These are phyloP conservation scores for Minunthozetes semirufus DNA, from an alignment of 2,888 invertebrate species.

Conservation along the genomic window DNA sequence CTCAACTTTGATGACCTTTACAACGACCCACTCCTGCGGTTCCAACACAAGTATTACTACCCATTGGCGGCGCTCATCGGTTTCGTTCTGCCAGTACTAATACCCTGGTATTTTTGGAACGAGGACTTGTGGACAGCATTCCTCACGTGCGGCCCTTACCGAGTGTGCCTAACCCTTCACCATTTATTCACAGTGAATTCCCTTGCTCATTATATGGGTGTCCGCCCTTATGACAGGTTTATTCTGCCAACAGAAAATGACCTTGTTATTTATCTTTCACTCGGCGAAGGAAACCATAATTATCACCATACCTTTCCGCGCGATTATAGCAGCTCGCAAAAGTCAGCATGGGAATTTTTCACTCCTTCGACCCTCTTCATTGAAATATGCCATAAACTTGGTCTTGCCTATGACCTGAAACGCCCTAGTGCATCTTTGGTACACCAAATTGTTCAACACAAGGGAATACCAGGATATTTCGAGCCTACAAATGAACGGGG, in stretches of 20 bases:
- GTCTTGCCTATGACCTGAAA: conserved; percentile 31
- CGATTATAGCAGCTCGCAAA: conserved; percentile 28
- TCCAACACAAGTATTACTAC: conserved; percentile 27
- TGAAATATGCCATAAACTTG: background rate
- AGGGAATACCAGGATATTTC: conserved; percentile 20
- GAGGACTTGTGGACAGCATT: conserved; percentile 32
- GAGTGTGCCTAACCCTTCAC: background rate
- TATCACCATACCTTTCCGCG: conserved; percentile 35
- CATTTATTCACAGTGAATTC: conserved; percentile 30
- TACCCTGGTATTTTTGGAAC: conserved; percentile 27
- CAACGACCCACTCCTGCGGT: conserved; percentile 18
- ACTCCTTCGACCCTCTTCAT: conserved; percentile 33
- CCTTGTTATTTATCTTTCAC: conserved; percentile 24
- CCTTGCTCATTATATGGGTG: conserved; percentile 30
- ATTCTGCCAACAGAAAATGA: conserved; percentile 31
- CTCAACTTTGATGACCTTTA: conserved; percentile 13
- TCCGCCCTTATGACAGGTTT: conserved; percentile 23
- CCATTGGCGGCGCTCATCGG: conserved; percentile 12
- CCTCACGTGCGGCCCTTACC: background rate
- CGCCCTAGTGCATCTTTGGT: conserved; percentile 1
- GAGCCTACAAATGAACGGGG: background rate
- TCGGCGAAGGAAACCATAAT: conserved; percentile 33
- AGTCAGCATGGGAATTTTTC: conserved; percentile 29
- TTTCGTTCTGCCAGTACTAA: conserved; percentile 2
- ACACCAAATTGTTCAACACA: background rate